Percentiles rank a stretch among this genome's conserved stretches.
phyloP scores from a whole-genome alignment of 2,797 vertebrate genomes.

The Sebastiscus tertius region DNA sequence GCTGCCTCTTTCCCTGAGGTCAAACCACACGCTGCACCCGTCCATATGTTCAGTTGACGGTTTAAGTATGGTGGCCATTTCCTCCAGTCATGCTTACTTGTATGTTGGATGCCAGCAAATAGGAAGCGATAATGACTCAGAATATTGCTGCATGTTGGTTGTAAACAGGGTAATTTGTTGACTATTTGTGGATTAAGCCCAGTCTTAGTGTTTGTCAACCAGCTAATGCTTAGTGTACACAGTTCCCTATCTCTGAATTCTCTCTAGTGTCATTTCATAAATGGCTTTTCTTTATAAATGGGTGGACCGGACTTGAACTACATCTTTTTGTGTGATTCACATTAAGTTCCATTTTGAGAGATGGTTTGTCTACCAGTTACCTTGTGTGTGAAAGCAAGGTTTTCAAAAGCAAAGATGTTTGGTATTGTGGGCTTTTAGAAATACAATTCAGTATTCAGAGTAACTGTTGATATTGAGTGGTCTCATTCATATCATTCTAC shows the following conservation, averaged over 20 bases:
- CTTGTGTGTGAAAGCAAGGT: conserved; percentile 35
- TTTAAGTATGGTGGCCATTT: conserved; percentile 45
- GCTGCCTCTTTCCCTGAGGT: conserved; percentile 62
- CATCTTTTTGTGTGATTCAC: conserved; percentile 38
- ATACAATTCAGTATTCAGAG: conserved; percentile 23
- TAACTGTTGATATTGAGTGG: conserved; percentile 11
- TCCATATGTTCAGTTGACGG: conserved; percentile 62
- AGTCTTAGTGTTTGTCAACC: conserved; percentile 18
- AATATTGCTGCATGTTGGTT: not conserved
- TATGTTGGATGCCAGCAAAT: conserved; percentile 1
- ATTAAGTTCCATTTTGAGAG: conserved; percentile 27
- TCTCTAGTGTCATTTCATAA: conserved; percentile 15
- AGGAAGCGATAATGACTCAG: not conserved
- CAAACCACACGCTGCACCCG: conserved; percentile 62
- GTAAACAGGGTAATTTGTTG: conserved; percentile 23
- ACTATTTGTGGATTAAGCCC: not conserved
- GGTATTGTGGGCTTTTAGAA: conserved; percentile 35
- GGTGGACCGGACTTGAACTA: not conserved
- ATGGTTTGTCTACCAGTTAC: conserved; percentile 33
- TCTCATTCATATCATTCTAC: conserved; percentile 19
- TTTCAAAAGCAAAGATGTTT: conserved; percentile 48
- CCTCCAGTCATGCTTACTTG: conserved; percentile 4
- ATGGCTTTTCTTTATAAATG: conserved; percentile 33
- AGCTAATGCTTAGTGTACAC: conserved; percentile 11
- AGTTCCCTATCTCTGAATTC: conserved; percentile 21